Evolutionary conservation across 2,888 invertebrate genomes (phyloP).

Genomic region (Acanthopleura granulata): DNA sequence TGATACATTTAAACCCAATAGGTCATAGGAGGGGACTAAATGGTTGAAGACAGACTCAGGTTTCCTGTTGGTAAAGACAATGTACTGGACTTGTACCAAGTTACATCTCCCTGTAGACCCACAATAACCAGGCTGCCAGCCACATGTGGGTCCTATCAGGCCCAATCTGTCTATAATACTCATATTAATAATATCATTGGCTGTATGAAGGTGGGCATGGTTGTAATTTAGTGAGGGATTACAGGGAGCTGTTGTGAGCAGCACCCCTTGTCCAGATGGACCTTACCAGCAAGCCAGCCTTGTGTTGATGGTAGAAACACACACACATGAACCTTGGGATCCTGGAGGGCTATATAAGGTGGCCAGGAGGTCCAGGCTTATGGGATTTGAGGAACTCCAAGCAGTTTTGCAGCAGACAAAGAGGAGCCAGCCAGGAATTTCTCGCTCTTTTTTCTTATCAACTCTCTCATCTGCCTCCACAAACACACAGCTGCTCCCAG

Average conservation of each 20-base stretch:
- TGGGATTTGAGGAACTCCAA: conserved; percentile 5
- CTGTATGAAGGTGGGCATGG: neutral
- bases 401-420: conserved; percentile 10
- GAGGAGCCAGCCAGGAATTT: conserved; percentile 18
- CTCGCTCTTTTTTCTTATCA: conserved; percentile 19
- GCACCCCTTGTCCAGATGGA: neutral
- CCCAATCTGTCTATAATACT: conserved; percentile 11
- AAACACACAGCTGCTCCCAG: conserved; percentile 14
- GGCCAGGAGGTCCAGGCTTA: neutral
- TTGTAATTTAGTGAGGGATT: no score
- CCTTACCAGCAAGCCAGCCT: neutral
- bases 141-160: conserved; percentile 7
- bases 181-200: conserved; percentile 13
- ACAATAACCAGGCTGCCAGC: neutral
- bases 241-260: neutral
- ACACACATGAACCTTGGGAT: neutral
- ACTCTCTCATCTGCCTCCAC: conserved; percentile 15
- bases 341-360: neutral
- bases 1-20: conserved; percentile 1
- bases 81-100: neutral
- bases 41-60: neutral
- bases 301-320: neutral
- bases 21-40: neutral
- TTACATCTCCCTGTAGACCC: conserved; percentile 2
- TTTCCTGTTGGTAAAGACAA: conserved; percentile 9